These are phyloP conservation scores for Eueides isabella DNA, from an alignment of 1,140 invertebrate genomes.

Conservation along the genomic window DNA sequence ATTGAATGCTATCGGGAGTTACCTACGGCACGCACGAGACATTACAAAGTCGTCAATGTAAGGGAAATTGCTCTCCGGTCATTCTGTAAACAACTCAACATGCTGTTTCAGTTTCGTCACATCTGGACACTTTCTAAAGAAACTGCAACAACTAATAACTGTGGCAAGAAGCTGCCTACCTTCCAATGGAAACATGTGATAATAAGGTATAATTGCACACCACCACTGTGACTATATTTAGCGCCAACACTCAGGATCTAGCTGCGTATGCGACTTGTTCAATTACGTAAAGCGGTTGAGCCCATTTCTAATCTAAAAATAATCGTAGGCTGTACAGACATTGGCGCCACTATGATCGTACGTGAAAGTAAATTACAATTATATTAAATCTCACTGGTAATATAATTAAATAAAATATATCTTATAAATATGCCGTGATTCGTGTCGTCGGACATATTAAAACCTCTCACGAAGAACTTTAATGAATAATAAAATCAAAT, in stretches of 20 bases:
- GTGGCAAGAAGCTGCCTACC: conserved; percentile 62
- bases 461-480: conserved; percentile 19
- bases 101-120: conserved; percentile 74
- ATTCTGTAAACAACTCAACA: conserved; percentile 62
- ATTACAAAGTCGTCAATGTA: conserved; percentile 65
- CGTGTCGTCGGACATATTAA: conserved; percentile 14
- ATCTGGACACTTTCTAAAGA: conserved; percentile 79
- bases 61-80: conserved; percentile 57
- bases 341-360: conserved; percentile 76
- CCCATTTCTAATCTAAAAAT: conserved; percentile 82
- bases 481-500: conserved; percentile 28
- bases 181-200: conserved; percentile 79
- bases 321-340: conserved; percentile 77
- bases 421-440: conserved; percentile 19
- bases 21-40: conserved; percentile 66
- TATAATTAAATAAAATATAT: conserved; percentile 35
- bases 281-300: conserved; percentile 82
- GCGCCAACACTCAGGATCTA: conserved; percentile 75
- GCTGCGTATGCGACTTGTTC: conserved; percentile 74
- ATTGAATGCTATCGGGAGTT: conserved; percentile 36
- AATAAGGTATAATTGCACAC: conserved; percentile 80
- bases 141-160: conserved; percentile 70
- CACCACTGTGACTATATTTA: conserved; percentile 79
- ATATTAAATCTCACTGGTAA: conserved; percentile 52
- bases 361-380: conserved; percentile 79